These are phyloP conservation scores for Penaeus indicus DNA, from an alignment of 1,140 invertebrate species.

Conservation along the genomic window DNA sequence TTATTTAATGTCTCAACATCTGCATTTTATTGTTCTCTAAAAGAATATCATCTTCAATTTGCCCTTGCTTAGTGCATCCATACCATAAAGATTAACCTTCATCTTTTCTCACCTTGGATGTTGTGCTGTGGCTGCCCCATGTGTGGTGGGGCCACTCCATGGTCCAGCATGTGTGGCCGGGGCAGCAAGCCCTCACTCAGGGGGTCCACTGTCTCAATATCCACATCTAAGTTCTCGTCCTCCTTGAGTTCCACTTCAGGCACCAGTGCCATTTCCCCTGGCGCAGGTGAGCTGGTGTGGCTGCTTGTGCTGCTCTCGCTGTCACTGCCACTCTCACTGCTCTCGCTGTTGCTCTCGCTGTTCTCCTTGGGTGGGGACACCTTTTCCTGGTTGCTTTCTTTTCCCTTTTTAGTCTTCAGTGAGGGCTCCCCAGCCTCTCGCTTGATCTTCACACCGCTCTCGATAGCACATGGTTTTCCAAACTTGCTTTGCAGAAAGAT, in stretches of 20 bases:
- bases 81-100: too few relatives aligned
- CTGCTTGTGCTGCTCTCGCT: slow-evolving; percentile 46
- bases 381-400: not conserved
- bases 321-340: slow-evolving; percentile 50
- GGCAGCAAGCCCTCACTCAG: slow-evolving; percentile 41
- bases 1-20: too few relatives aligned
- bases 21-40: too few relatives aligned
- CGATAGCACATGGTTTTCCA: slow-evolving; percentile 46
- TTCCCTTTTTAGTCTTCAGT: slow-evolving; percentile 33
- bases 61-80: too few relatives aligned
- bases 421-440: slow-evolving; percentile 40
- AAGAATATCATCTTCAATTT: too few relatives aligned
- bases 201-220: slow-evolving; percentile 58
- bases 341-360: slow-evolving; percentile 50
- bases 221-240: slow-evolving; percentile 59
- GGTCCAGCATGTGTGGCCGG: slow-evolving; percentile 47
- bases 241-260: slow-evolving; percentile 56
- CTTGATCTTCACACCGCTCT: slow-evolving; percentile 42
- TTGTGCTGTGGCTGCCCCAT: slow-evolving; percentile 42
- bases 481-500: slow-evolving; percentile 57
- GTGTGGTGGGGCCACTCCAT: slow-evolving; percentile 38
- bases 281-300: slow-evolving; percentile 41
- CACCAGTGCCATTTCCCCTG: slow-evolving; percentile 50
- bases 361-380: slow-evolving; percentile 24
- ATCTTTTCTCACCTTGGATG: slow-evolving; percentile 36